Base-by-base conservation (phyloP, 2,113 vertebrate species). In the Heloderma charlesbogerti region DNA sequence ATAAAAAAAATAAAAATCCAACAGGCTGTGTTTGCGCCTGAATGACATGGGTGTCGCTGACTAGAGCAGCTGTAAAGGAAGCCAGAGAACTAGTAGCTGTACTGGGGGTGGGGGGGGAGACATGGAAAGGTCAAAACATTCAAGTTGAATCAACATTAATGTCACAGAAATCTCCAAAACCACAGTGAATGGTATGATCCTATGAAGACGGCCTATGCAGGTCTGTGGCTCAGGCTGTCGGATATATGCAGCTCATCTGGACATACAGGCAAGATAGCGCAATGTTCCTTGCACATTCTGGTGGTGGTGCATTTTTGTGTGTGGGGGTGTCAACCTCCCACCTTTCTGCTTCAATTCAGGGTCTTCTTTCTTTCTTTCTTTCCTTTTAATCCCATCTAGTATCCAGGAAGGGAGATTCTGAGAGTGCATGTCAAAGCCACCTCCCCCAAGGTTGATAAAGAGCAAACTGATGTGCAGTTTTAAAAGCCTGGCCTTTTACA, bases 21-120 rank as follows among this genome's bases (percentile, higher is more conserved):
- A 89, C 51, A 92, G 81, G 86, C 88, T 94, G 88, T 69, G 57
- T 0, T 6, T 90, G 90, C 94, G 20, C 92, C 90, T 92, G 57
- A 90, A 92, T 80, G 40, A 89, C 45, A 51, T 2, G 18, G 1
- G 31, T 95, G 69, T 92, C 90, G 93, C 81, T 89, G 72, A 90
- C 31, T 67, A 86, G 0, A 84, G 31, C n/a, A 87, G 60, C 54
- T 87, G 66, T 72, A 71, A 78, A 69, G 15, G 48, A 43, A 87
- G 79, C 9, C 87, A 93, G 43, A 80, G 87, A 54, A 7, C 6
- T 82, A 37, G 37, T 89, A 71, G 79, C 57, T 83, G 71, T n/a
- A 25, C 0, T 6, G 40, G 81, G 75, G 29, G 87, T n/a, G n/a
- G n/a, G n/a, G n/a, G 86, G 34, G 75, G 40, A 93, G 88, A 86